Evolutionary conservation across 35 echinoderm and acorn worm genomes (phyloP).

Genomic region (Ophiothrix spiculata): DNA sequence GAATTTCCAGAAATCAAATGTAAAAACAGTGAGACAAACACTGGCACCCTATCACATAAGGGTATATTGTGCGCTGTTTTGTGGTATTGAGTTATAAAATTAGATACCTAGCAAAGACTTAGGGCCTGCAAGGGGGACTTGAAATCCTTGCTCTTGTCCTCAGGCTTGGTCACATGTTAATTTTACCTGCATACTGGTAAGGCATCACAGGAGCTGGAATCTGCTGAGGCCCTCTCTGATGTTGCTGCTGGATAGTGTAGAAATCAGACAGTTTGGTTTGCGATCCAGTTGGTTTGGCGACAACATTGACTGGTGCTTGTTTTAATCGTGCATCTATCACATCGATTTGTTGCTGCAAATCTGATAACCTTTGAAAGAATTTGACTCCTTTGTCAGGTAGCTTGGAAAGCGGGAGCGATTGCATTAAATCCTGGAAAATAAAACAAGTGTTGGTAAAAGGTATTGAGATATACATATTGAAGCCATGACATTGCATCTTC

Average conservation of each 20-base stretch:
- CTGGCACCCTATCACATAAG: too few relatives aligned
- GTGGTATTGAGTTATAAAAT: too few relatives aligned
- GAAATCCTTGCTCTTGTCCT: neutral
- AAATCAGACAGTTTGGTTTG: neutral
- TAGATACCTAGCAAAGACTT: too few relatives aligned
- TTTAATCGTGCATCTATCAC: conserved; percentile 36
- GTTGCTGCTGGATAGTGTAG: conserved; percentile 13
- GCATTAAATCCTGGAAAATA: conserved; percentile 44
- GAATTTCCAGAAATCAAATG: too few relatives aligned
- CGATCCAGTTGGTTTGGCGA: neutral
- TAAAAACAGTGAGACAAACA: too few relatives aligned
- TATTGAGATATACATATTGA: too few relatives aligned
- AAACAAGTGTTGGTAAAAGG: conserved; percentile 5
- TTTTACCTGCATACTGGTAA: conserved; percentile 90
- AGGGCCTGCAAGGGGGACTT: too few relatives aligned
- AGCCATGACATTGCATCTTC: too few relatives aligned
- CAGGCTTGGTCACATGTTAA: neutral
- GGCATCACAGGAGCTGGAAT: conserved; percentile 12
- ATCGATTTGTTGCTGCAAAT: conserved; percentile 31
- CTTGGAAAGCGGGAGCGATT: conserved; percentile 43
- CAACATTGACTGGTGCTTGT: conserved; percentile 19
- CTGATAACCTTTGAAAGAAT: neutral
- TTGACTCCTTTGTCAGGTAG: conserved; percentile 73
- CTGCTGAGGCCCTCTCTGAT: neutral
- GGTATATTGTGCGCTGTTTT: too few relatives aligned